phyloP scores from a whole-genome alignment of 2,797 vertebrate genomes.

The Geotrypetes seraphini region DNA sequence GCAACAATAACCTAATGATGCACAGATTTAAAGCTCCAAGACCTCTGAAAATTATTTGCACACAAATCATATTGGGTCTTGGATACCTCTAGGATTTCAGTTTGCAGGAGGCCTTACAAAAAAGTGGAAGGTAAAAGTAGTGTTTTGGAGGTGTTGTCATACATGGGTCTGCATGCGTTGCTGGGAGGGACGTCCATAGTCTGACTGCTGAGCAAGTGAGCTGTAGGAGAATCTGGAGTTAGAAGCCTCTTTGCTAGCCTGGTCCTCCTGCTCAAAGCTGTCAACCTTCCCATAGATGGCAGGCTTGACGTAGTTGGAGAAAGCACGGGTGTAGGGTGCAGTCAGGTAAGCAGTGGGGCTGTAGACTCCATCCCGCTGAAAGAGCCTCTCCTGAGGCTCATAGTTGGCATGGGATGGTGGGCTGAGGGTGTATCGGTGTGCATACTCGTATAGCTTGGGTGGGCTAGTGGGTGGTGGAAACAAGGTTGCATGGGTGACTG shows the following conservation, averaged over 20 bases:
- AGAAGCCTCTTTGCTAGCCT: conserved; percentile 64
- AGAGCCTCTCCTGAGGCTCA: conserved; percentile 49
- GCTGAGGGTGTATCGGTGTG: conserved; percentile 64
- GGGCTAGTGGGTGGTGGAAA: conserved; percentile 29
- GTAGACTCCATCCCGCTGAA: conserved; percentile 30
- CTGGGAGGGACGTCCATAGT: conserved; percentile 69
- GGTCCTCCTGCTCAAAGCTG: conserved; percentile 65
- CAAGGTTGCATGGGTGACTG: conserved; percentile 63
- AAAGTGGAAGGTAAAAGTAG: too few species aligned
- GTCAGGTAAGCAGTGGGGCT: conserved; percentile 64
- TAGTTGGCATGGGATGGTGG: conserved; percentile 55
- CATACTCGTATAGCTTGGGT: conserved; percentile 57
- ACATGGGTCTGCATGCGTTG: conserved; percentile 88
- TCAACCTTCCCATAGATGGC: conserved; percentile 71
- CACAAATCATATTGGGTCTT: too few species aligned
- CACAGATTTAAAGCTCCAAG: too few species aligned
- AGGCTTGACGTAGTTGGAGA: conserved; percentile 76
- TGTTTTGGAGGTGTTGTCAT: conserved; percentile 55
- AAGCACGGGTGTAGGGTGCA: conserved; percentile 72
- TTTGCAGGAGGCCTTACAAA: too few species aligned
- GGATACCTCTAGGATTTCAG: too few species aligned
- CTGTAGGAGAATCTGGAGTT: conserved; percentile 76
- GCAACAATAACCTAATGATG: too few species aligned
- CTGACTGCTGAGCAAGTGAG: conserved; percentile 70
- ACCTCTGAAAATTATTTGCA: too few species aligned